Percentiles rank a stretch among this genome's conserved stretches.
These are phyloP conservation scores for Lindbergichthys nudifrons DNA, from an alignment of 2,797 vertebrate genomes.

Conservation along the genomic window DNA sequence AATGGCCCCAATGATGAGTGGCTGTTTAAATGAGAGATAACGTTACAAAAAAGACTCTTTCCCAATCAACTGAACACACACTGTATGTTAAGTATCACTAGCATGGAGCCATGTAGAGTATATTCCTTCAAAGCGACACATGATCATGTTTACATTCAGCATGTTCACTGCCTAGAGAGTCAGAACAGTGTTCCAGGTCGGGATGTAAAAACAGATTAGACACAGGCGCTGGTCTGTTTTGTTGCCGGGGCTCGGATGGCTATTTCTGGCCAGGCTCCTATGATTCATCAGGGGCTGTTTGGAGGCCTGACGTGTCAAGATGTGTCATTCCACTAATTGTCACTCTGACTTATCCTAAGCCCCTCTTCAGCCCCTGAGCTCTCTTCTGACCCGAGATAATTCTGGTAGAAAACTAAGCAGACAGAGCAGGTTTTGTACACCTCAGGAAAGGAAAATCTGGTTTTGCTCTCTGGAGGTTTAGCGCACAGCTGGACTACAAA, in stretches of 20 bases:
- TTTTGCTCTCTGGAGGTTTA: conserved; percentile 20
- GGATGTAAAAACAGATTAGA: conserved; percentile 30
- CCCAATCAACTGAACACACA: neutral
- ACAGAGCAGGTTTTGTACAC: conserved; percentile 26
- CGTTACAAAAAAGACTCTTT: neutral
- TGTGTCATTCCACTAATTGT: conserved; percentile 78
- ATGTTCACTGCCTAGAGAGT: neutral
- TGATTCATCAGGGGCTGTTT: conserved; percentile 74
- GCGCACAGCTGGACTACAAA: conserved; percentile 17
- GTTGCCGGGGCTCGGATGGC: conserved; percentile 32
- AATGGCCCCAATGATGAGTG: too few relatives aligned
- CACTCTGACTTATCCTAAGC: conserved; percentile 66
- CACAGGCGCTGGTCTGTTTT: conserved; percentile 20
- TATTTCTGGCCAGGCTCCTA: conserved; percentile 71
- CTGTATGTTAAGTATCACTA: neutral
- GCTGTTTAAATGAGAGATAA: neutral
- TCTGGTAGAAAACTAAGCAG: conserved; percentile 25
- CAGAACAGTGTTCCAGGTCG: conserved; percentile 16
- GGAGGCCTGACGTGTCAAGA: conserved; percentile 69
- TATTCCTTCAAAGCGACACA: neutral
- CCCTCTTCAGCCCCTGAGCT: conserved; percentile 49
- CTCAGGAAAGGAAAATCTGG: conserved; percentile 36
- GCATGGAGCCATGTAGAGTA: neutral
- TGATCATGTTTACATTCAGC: neutral
- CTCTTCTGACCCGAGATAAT: conserved; percentile 50